Base-by-base conservation (phyloP, 2,797 vertebrate species). In the Gallinago solitaria region DNA sequence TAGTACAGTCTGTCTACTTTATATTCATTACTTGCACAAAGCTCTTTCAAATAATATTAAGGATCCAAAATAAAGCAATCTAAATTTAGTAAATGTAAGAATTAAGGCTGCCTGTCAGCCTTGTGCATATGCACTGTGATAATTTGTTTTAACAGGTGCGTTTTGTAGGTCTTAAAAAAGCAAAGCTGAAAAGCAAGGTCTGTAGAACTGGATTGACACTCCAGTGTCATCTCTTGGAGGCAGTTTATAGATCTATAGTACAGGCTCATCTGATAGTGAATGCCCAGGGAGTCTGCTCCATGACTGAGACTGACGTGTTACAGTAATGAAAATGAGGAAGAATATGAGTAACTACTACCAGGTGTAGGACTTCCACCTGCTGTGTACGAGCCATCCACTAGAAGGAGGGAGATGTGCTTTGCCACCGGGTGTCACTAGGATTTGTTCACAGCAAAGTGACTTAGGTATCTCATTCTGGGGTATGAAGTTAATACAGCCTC, bases 1-100 rank as follows among this genome's bases (percentile, higher is more conserved):
- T 65, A 86, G 35, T 91, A 69, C 30, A 90, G 83, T 82, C 91
- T 76, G 70, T 78, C 90, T 95, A 14, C 50, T 95, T 95, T 71
- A 76, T 94, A 95, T 95, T 97, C 77, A 87, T 84, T 84, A 90
- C 88, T 95, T 95, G 86, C 83, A 92, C 83, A 88, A 94, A 92
- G 80, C 92, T 90, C 51, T 87, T 92, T 89, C 65, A 93, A 79
- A 76, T 70, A 95, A 79, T 97, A 94, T 94, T 93, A 96, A 87
- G 35, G 59, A 84, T 70, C 24, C 24, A 63, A 88, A 90, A 69
- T 35, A 45, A 90, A 84, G n/a, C 74, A 74, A 59, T 94, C 83
- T 56, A 93, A 25, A 90, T 96, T 93, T 92, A 97, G 93, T 87
- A 87, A 45, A 48, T 48, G n/a, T 82, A 63, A 63, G 86, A 88